Evolutionary conservation across 2,888 invertebrate genomes (phyloP).

Genomic region (Psylliodes chrysocephalus): DNA sequence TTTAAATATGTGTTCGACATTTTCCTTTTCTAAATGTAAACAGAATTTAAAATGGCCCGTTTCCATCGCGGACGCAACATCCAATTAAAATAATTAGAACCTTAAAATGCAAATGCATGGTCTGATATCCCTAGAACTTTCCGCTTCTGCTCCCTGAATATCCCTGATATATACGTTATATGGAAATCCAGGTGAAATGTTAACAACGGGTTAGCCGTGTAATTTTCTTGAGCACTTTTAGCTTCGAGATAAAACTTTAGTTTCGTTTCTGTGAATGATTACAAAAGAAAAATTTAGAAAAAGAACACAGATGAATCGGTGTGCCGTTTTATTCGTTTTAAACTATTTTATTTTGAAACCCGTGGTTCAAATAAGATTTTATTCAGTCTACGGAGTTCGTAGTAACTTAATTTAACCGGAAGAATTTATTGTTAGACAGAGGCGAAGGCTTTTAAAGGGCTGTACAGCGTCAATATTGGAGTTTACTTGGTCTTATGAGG

Average conservation of each 20-base stretch:
- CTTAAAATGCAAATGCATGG: slow-evolving; percentile 44
- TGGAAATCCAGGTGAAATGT: slow-evolving; percentile 44
- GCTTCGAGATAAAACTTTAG: slow-evolving; percentile 26
- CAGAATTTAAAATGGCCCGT: slow-evolving; percentile 15
- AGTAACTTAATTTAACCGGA: no score
- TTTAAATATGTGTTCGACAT: not conserved
- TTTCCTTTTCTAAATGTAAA: slow-evolving; percentile 11
- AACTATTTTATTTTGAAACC: no score
- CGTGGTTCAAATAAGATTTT: no score
- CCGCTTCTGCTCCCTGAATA: slow-evolving; percentile 20
- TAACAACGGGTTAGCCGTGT: slow-evolving; percentile 40
- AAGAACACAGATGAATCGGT: no score
- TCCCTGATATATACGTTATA: slow-evolving; percentile 35
- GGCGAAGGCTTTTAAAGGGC: no score
- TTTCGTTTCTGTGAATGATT: no score
- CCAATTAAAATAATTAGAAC: slow-evolving; percentile 44
- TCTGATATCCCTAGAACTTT: slow-evolving; percentile 32
- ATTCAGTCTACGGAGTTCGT: no score
- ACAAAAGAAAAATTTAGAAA: no score
- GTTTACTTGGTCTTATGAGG: no score
- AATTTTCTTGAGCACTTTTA: slow-evolving; percentile 32
- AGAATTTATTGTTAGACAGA: no score
- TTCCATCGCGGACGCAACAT: slow-evolving; percentile 24
- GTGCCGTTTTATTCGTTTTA: no score
- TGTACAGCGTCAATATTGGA: no score